phyloP scores from a whole-genome alignment of 2,888 invertebrate species.

The Adelphocoris suturalis region DNA sequence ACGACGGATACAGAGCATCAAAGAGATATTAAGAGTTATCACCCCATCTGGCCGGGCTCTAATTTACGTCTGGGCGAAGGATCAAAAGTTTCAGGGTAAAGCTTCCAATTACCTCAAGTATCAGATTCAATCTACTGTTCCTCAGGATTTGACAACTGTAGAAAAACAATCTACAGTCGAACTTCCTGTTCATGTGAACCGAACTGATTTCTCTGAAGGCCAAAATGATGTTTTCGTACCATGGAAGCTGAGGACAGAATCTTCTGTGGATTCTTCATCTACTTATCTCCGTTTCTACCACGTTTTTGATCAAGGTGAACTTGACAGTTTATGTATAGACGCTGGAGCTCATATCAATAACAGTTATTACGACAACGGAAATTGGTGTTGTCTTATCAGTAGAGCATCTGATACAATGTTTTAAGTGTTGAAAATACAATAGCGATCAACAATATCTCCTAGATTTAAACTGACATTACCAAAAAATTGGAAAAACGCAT shows the following conservation, averaged over 20 bases:
- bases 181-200: conserved; percentile 92
- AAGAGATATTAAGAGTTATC: conserved; percentile 88
- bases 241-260: conserved; percentile 87
- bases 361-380: conserved; percentile 96
- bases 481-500: no score
- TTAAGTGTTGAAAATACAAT: background rate
- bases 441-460: background rate
- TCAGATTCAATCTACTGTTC: background rate
- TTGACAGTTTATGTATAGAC: conserved; percentile 84
- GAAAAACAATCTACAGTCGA: conserved; percentile 71
- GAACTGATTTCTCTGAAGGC: conserved; percentile 88
- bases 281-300: conserved; percentile 92
- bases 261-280: conserved; percentile 77
- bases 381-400: conserved; percentile 92
- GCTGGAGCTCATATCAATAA: conserved; percentile 81
- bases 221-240: conserved; percentile 96
- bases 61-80: conserved; percentile 98
- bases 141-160: conserved; percentile 32
- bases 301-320: conserved; percentile 92
- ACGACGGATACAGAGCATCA: conserved; percentile 86
- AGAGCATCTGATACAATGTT: background rate
- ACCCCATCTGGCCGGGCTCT: conserved; percentile 86
- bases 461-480: no score
- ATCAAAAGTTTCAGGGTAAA: conserved; percentile 83
- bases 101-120: conserved; percentile 78